Evolutionary conservation across 2,113 vertebrate genomes (phyloP).

Genomic region (Delphinus delphis): DNA sequence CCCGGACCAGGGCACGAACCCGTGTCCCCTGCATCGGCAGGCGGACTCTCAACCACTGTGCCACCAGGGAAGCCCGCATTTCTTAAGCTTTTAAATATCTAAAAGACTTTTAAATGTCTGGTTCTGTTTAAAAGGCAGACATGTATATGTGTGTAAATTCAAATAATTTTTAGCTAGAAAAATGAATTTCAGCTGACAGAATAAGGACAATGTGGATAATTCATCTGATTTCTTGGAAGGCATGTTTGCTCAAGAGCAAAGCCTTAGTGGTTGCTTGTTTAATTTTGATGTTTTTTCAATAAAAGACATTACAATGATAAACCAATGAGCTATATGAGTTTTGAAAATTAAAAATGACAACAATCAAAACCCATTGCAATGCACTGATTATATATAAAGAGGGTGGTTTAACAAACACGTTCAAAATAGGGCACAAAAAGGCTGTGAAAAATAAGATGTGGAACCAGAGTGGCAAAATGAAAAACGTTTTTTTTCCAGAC

Average conservation of each 20-base stretch:
- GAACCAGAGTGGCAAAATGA: neutral
- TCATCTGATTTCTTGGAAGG: constrained; percentile 2
- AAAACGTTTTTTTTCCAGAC: neutral
- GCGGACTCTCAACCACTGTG: too few species aligned
- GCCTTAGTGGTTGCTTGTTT: neutral
- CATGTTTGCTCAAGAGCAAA: neutral
- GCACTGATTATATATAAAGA: neutral
- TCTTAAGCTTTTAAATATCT: neutral
- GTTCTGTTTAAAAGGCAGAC: neutral
- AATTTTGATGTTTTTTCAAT: neutral
- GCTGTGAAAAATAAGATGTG: neutral
- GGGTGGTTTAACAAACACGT: neutral
- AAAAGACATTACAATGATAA: neutral
- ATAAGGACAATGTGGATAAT: neutral
- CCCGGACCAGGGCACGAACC: too few species aligned
- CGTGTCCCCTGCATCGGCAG: too few species aligned
- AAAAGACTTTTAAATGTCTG: neutral
- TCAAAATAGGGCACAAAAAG: neutral
- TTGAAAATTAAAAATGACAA: neutral
- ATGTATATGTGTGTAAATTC: neutral
- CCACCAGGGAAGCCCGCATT: neutral
- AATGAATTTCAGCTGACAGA: neutral
- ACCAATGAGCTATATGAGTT: neutral
- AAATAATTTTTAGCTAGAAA: neutral
- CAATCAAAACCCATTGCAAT: neutral